Evolutionary conservation across 2,113 vertebrate genomes (phyloP).

Genomic region (Lepus timidus): DNA sequence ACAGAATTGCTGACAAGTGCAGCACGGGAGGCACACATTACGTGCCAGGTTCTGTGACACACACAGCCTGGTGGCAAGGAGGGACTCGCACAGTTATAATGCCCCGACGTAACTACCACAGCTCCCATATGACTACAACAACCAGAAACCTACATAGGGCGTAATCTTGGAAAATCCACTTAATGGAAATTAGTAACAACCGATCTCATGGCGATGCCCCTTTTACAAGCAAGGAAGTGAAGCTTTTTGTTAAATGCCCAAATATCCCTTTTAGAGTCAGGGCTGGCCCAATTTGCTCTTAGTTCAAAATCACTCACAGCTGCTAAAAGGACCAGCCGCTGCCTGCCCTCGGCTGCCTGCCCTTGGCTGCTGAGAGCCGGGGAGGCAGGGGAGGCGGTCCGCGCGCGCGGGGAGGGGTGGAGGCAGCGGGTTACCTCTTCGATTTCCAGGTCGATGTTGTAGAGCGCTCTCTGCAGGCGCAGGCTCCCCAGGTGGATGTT

Average conservation of each 20-base stretch:
- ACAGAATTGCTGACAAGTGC: background rate
- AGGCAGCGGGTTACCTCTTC: slow-evolving; percentile 63
- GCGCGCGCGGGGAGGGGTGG: fast-evolving
- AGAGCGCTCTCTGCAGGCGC: slow-evolving; percentile 93
- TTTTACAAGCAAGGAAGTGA: too few relatives aligned
- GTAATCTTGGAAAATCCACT: background rate
- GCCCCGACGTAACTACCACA: background rate
- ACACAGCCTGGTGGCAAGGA: background rate
- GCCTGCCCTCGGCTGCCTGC: background rate
- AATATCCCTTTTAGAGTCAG: background rate
- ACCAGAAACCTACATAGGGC: background rate
- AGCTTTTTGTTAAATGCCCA: background rate
- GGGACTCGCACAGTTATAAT: background rate
- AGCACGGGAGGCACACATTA: background rate
- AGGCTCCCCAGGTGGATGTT: slow-evolving; percentile 86
- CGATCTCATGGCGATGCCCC: too few relatives aligned
- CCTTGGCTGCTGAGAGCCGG: fast-evolving
- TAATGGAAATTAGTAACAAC: too few relatives aligned
- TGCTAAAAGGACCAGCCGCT: background rate
- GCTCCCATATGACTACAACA: background rate
- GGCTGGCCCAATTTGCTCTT: background rate
- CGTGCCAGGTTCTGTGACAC: background rate
- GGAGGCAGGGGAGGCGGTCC: fast-evolving
- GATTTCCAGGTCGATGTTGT: slow-evolving; percentile 92
- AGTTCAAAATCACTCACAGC: background rate